phyloP scores from a whole-genome alignment of 2,888 invertebrate genomes.

The Heteromurus nitidus region DNA sequence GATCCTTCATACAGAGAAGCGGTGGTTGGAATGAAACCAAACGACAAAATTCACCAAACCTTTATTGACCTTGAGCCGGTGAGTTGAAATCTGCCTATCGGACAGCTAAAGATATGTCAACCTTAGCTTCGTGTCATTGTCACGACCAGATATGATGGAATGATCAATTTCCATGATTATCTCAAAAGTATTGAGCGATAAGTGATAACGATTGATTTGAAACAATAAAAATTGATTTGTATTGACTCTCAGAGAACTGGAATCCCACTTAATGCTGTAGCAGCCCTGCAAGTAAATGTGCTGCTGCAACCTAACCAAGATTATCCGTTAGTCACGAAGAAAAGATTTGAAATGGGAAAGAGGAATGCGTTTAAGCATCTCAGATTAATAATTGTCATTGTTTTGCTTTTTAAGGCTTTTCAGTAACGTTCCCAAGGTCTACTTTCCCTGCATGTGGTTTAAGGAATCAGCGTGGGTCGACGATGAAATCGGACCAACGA shows the following conservation, averaged over 20 bases:
- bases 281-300: conserved; percentile 87
- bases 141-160: not conserved
- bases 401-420: conserved; percentile 75
- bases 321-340: not conserved
- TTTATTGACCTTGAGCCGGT: conserved; percentile 85
- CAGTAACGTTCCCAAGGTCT: conserved; percentile 77
- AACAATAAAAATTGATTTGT: not conserved
- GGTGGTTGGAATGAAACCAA: conserved; percentile 83
- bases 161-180: not conserved
- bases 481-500: conserved; percentile 79
- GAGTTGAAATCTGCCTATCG: conserved; percentile 68
- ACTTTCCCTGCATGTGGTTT: conserved; percentile 87
- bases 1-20: conserved; percentile 81
- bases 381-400: not conserved
- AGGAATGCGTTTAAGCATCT: too few relatives aligned
- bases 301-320: conserved; percentile 81
- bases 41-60: conserved; percentile 82
- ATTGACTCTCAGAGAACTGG: conserved; percentile 81
- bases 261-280: conserved; percentile 84
- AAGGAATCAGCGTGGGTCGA: conserved; percentile 81
- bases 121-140: not conserved
- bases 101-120: not conserved
- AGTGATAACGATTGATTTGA: not conserved
- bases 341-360: not conserved
- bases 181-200: not conserved